Conservation (phyloP, 2,888 invertebrate species). For the Andrena bucephala region DNA sequence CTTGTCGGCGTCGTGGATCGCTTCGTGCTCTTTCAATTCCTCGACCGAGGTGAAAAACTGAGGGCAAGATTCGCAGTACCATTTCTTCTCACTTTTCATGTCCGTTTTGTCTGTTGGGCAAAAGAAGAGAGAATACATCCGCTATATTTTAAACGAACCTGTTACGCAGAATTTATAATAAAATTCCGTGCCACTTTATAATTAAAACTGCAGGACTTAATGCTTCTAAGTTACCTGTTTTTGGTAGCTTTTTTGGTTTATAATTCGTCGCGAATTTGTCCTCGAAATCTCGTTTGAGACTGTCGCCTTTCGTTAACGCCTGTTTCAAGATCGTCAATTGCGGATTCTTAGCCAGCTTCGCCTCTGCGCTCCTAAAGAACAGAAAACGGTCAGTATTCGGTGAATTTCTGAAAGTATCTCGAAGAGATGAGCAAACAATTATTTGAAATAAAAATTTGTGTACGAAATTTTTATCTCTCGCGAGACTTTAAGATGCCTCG, state of each 20-base stretch:
- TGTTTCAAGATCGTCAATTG: constrained; percentile 83
- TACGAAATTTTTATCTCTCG: too few relatives aligned
- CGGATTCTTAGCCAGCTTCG: constrained; percentile 84
- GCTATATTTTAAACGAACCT: too few relatives aligned
- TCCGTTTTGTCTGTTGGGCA: constrained; percentile 68
- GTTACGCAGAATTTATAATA: constrained; percentile 52
- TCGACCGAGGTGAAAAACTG: constrained; percentile 78
- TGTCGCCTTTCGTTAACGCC: constrained; percentile 80
- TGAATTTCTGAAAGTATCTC: too few relatives aligned
- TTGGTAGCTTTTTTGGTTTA: constrained; percentile 77
- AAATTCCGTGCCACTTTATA: constrained; percentile 28
- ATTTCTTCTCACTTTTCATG: constrained; percentile 75
- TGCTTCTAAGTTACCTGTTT: constrained; percentile 80
- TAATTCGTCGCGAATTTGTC: constrained; percentile 78
- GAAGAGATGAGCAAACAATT: too few relatives aligned
- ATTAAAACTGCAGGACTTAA: constrained; percentile 37
- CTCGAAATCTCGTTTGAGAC: constrained; percentile 79
- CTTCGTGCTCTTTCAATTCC: constrained; percentile 80
- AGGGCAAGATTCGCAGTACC: constrained; percentile 82
- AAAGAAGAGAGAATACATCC: neutral
- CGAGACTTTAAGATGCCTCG: too few relatives aligned
- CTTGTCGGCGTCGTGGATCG: constrained; percentile 79
- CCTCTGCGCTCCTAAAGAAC: constrained; percentile 81
- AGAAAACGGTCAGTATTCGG: neutral
- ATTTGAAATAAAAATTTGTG: too few relatives aligned